Evolutionary conservation across 2,888 invertebrate genomes (phyloP).

Genomic region (Acleris holmiana): DNA sequence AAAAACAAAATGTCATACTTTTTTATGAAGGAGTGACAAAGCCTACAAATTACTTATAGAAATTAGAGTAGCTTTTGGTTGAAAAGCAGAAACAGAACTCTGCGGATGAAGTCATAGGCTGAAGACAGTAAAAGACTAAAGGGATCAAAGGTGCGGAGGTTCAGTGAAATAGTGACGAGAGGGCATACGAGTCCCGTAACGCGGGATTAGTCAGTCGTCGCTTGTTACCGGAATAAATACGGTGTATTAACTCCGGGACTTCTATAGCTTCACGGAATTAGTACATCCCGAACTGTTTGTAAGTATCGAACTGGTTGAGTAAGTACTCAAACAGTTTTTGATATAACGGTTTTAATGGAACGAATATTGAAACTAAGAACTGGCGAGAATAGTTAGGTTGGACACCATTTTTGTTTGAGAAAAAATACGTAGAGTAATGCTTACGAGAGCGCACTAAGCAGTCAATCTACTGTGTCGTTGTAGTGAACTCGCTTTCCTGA

Average conservation of each 20-base stretch:
- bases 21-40: too few species aligned
- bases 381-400: background rate
- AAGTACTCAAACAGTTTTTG: background rate
- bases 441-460: too few species aligned
- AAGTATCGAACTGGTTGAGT: background rate
- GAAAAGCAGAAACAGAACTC: too few species aligned
- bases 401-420: background rate
- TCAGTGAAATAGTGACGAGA: conserved; percentile 28
- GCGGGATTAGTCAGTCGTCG: conserved; percentile 27
- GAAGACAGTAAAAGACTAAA: conserved; percentile 13
- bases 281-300: conserved; percentile 10
- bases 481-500: too few species aligned
- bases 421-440: too few species aligned
- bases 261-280: conserved; percentile 15
- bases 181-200: conserved; percentile 7
- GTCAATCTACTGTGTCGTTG: too few species aligned
- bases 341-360: background rate
- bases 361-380: background rate
- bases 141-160: conserved; percentile 36
- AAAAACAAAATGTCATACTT: too few species aligned
- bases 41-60: too few species aligned
- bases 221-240: conserved; percentile 35
- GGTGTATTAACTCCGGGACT: conserved; percentile 22
- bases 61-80: too few species aligned
- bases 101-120: too few species aligned